These are phyloP conservation scores for Sebastes vulpes DNA, from an alignment of 2,797 vertebrate species.

Conservation along the genomic window DNA sequence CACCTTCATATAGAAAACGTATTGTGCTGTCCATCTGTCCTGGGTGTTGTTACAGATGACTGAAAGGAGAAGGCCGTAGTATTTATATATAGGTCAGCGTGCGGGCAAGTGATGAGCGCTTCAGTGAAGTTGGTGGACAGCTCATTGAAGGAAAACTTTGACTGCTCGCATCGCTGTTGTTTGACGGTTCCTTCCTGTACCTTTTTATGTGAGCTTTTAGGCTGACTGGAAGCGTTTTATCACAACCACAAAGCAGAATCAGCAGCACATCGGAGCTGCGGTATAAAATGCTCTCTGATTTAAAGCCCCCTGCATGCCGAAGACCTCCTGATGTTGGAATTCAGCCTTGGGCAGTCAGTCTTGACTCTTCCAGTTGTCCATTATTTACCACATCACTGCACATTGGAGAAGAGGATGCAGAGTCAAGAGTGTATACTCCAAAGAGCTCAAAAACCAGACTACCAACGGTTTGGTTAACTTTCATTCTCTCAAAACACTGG, in stretches of 20 bases:
- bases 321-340: constrained; percentile 33
- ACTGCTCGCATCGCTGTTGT: constrained; percentile 1
- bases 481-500: constrained; percentile 5
- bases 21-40: background rate
- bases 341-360: constrained; percentile 38
- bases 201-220: background rate
- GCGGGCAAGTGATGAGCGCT: constrained; percentile 4
- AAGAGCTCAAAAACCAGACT: constrained; percentile 1
- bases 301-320: constrained; percentile 12
- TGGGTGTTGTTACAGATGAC: background rate
- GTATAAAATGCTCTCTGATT: constrained; percentile 13
- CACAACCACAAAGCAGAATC: constrained; percentile 19
- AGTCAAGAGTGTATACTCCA: background rate
- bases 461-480: constrained; percentile 20
- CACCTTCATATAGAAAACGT: background rate
- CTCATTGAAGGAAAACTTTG: constrained; percentile 12
- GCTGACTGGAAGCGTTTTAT: constrained; percentile 31
- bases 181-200: constrained; percentile 8
- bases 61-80: background rate
- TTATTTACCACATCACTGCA: constrained; percentile 52
- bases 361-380: constrained; percentile 37
- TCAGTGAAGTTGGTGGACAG: background rate
- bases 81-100: background rate
- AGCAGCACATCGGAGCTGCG: background rate
- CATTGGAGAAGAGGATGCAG: constrained; percentile 10